Evolutionary conservation across 1,140 invertebrate genomes (phyloP).

Genomic region (Hycleus phaleratus): DNA sequence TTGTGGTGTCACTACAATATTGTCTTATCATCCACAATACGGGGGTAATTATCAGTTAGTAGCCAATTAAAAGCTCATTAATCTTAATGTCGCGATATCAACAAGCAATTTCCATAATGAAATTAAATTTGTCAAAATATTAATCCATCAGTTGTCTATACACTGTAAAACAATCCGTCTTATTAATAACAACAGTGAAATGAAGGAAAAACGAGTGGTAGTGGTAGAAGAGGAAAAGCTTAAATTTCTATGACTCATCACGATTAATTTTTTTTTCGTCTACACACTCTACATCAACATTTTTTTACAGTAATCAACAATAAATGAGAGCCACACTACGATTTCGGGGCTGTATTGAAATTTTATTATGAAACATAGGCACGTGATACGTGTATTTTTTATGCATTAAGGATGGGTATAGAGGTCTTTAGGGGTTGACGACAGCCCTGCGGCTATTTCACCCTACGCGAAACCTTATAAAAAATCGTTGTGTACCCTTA

Average conservation of each 20-base stretch:
- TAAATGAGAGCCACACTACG: too few relatives aligned
- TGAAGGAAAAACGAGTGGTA: neutral
- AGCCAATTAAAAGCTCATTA: conserved; percentile 12
- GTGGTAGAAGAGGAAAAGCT: neutral
- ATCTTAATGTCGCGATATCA: conserved; percentile 5
- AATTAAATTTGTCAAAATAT: conserved; percentile 1
- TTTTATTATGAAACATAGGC: conserved; percentile 6
- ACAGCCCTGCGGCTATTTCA: conserved; percentile 18
- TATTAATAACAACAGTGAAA: neutral
- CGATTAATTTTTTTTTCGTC: neutral
- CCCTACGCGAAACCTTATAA: conserved; percentile 14
- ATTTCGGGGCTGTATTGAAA: neutral
- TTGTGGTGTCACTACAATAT: neutral
- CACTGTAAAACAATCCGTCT: too few relatives aligned
- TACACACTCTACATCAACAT: neutral
- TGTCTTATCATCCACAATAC: neutral
- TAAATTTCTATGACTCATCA: conserved; percentile 3
- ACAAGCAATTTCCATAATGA: conserved; percentile 13
- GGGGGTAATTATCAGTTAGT: conserved; percentile 4
- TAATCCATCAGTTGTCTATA: conserved; percentile 4
- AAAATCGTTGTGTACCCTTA: conserved; percentile 11
- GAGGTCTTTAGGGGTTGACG: neutral
- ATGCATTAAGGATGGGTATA: neutral
- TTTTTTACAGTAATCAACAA: neutral
- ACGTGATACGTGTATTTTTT: conserved; percentile 6